Percentiles rank a stretch among this genome's conserved stretches.
phyloP scores from a whole-genome alignment of 1,140 invertebrate genomes.

The Bombus waltoni region DNA sequence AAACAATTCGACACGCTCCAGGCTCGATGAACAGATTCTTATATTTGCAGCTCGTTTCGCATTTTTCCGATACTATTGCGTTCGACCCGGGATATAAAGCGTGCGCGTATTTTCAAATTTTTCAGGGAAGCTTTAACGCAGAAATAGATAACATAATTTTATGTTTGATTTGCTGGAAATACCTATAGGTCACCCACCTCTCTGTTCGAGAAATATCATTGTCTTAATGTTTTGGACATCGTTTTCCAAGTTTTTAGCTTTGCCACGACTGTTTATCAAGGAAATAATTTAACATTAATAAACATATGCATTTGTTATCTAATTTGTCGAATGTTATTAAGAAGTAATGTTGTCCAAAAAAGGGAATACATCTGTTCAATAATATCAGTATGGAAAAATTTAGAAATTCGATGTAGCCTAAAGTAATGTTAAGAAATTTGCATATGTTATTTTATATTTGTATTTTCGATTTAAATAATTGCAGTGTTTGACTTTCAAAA shows the following conservation, averaged over 20 bases:
- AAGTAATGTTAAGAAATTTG: neutral
- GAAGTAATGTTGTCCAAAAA: neutral
- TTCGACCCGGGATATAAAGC: neutral
- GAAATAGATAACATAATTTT: slow-evolving; percentile 36
- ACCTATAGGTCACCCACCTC: slow-evolving; percentile 37
- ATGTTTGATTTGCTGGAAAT: slow-evolving; percentile 29
- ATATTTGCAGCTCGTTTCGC: neutral
- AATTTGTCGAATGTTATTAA: neutral
- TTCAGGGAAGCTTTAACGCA: neutral
- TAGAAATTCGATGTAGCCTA: neutral
- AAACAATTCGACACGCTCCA: slow-evolving; percentile 8
- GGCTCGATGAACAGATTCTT: neutral
- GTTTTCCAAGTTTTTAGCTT: neutral
- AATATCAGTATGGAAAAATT: neutral
- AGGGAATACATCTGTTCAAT: neutral
- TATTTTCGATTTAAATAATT: neutral
- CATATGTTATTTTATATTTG: neutral
- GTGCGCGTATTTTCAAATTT: neutral
- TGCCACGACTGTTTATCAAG: neutral
- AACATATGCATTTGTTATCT: neutral
- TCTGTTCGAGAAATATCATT: neutral
- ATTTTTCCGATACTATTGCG: too few relatives aligned
- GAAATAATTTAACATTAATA: neutral
- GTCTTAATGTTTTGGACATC: neutral
- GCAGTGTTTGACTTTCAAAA: neutral